Percentiles rank a stretch among this genome's conserved stretches.
Evolutionary conservation across 2,888 invertebrate genomes (phyloP).

Genomic region (Agrotis clavis): DNA sequence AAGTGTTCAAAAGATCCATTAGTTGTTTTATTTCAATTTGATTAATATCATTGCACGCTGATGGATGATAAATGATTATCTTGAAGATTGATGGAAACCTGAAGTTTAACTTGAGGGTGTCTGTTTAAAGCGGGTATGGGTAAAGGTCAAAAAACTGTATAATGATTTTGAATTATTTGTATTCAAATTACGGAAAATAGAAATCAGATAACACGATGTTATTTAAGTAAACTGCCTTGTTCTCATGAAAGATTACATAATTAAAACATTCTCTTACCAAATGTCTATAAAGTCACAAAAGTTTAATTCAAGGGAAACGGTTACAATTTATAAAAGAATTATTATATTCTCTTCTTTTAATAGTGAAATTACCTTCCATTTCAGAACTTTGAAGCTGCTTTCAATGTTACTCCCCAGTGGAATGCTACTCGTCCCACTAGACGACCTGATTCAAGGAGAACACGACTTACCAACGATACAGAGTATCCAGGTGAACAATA

Average conservation of each 20-base stretch:
- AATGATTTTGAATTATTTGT: no score
- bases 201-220: neutral
- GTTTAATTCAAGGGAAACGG: neutral
- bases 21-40: slow-evolving; percentile 3
- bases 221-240: neutral
- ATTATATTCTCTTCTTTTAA: neutral
- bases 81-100: slow-evolving; percentile 1
- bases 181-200: neutral
- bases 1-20: slow-evolving; percentile 12
- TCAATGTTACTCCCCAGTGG: slow-evolving; percentile 90
- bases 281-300: neutral
- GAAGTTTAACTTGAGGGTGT: slow-evolving; percentile 3
- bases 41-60: slow-evolving; percentile 32
- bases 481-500: slow-evolving; percentile 75
- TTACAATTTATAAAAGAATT: neutral
- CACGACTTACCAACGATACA: slow-evolving; percentile 70
- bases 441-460: slow-evolving; percentile 3
- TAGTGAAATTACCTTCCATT: slow-evolving; percentile 8
- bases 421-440: slow-evolving; percentile 72
- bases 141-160: neutral
- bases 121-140: neutral
- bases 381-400: slow-evolving; percentile 83
- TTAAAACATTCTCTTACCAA: neutral
- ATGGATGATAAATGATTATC: slow-evolving; percentile 38
- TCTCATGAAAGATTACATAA: no score